phyloP scores from a whole-genome alignment of 2,113 vertebrate species.

The Xiphophorus couchianus region DNA sequence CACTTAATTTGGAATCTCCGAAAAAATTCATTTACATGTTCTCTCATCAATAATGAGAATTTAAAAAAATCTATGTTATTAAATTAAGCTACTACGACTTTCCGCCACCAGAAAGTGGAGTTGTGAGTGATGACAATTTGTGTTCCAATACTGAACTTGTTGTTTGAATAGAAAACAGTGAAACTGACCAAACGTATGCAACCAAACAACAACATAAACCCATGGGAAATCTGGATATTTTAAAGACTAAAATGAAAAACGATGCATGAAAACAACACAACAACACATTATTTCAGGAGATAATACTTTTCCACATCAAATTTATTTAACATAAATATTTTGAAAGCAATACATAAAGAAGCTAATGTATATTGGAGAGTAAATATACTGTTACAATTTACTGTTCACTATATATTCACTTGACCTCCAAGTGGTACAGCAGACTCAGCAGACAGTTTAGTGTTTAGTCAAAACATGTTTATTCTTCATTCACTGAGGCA shows the following conservation, averaged over 20 bases:
- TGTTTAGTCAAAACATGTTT: background rate
- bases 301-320: too few species aligned
- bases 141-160: background rate
- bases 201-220: too few species aligned
- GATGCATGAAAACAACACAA: too few species aligned
- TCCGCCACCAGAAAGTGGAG: background rate
- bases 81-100: background rate
- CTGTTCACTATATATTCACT: background rate
- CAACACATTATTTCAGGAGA: too few species aligned
- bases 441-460: background rate
- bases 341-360: background rate
- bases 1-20: background rate
- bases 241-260: too few species aligned
- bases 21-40: background rate
- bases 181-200: too few species aligned
- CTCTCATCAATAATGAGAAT: too few species aligned
- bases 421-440: background rate
- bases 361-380: background rate
- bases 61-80: background rate
- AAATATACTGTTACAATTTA: background rate
- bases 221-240: too few species aligned
- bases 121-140: background rate
- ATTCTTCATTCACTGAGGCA: background rate
- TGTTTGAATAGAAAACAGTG: too few species aligned
- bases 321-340: too few species aligned